phyloP scores from a whole-genome alignment of 1,140 invertebrate species.

The Pseudomyrmex cubaensis region DNA sequence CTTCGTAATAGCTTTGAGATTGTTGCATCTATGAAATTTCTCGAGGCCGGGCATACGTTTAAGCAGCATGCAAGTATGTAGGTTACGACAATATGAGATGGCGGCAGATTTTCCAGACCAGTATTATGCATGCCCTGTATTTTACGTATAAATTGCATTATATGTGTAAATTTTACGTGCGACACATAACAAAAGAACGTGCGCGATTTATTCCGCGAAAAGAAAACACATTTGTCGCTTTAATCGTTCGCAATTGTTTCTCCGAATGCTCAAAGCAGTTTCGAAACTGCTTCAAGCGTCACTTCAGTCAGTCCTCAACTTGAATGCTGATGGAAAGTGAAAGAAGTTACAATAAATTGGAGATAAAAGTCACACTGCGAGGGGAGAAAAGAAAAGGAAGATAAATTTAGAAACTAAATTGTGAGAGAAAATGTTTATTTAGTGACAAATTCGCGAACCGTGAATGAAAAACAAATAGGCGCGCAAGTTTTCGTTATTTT shows the following conservation, averaged over 20 bases:
- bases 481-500: not conserved
- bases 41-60: slow-evolving; percentile 55
- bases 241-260: not conserved
- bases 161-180: not conserved
- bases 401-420: slow-evolving; percentile 24
- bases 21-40: slow-evolving; percentile 71
- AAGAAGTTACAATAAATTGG: not conserved
- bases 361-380: too few species aligned
- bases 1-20: slow-evolving; percentile 65
- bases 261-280: not conserved
- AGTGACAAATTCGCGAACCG: not conserved
- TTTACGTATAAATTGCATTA: slow-evolving; percentile 1
- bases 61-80: slow-evolving; percentile 44
- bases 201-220: not conserved
- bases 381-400: not conserved
- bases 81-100: not conserved
- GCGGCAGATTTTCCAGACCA: slow-evolving; percentile 45
- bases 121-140: not conserved
- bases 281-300: not conserved
- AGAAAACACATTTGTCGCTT: not conserved
- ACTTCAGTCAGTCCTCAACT: not conserved
- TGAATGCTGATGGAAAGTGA: slow-evolving; percentile 10
- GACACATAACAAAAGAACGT: not conserved
- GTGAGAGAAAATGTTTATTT: not conserved
- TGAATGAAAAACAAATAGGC: not conserved